These are phyloP conservation scores for Heliconius himera DNA, from an alignment of 1,140 invertebrate genomes.

Conservation along the genomic window DNA sequence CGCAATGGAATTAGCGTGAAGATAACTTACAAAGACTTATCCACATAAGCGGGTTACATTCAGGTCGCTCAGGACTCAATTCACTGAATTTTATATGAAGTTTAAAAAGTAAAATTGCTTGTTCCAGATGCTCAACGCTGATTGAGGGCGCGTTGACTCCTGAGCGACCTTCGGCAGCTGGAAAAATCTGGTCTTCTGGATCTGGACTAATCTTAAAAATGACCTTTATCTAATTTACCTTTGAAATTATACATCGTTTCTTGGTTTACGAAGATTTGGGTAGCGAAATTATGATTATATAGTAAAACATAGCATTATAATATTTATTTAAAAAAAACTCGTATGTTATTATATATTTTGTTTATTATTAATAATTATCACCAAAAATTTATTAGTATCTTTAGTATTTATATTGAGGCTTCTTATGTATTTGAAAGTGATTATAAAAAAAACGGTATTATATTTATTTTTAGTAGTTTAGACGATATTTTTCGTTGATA, in stretches of 20 bases:
- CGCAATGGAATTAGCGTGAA: slow-evolving; percentile 7
- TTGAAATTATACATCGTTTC: background rate
- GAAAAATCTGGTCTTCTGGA: slow-evolving; percentile 10
- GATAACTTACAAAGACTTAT: background rate
- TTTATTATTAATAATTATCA: background rate
- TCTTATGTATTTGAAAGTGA: background rate
- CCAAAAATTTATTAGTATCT: background rate
- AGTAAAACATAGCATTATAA: background rate
- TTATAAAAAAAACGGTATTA: background rate
- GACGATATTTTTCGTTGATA: background rate
- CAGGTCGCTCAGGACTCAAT: slow-evolving; percentile 76
- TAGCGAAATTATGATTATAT: background rate
- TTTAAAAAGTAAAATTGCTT: slow-evolving; percentile 76
- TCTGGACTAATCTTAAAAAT: background rate
- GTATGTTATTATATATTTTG: background rate
- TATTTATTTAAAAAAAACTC: background rate
- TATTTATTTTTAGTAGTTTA: background rate
- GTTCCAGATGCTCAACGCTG: slow-evolving; percentile 77
- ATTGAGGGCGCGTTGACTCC: slow-evolving; percentile 73
- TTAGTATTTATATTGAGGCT: background rate
- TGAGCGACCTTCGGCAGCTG: slow-evolving; percentile 69
- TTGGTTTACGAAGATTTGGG: background rate
- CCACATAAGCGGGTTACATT: slow-evolving; percentile 41
- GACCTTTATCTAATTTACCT: background rate
- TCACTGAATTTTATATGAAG: slow-evolving; percentile 38